Evolutionary conservation across 1,140 invertebrate genomes (phyloP).

Genomic region (Drosophila carrolli): DNA sequence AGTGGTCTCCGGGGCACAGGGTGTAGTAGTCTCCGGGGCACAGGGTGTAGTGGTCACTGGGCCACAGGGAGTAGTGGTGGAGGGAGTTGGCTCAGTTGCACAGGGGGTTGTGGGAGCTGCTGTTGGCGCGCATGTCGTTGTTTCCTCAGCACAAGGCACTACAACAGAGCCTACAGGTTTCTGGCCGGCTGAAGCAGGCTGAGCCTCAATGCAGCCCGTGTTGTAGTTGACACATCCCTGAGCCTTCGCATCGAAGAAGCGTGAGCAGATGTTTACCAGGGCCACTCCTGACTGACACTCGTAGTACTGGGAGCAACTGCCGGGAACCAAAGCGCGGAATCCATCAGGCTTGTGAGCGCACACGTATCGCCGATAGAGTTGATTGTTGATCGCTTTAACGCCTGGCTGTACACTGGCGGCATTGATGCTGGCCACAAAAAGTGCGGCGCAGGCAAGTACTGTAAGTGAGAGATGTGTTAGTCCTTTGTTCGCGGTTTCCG

Average conservation of each 20-base stretch:
- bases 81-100: neutral
- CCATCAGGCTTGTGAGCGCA: slow-evolving; percentile 61
- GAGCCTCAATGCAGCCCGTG: slow-evolving; percentile 59
- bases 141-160: slow-evolving; percentile 28
- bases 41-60: slow-evolving; percentile 13
- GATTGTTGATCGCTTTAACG: slow-evolving; percentile 44
- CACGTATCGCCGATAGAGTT: slow-evolving; percentile 61
- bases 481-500: slow-evolving; percentile 6
- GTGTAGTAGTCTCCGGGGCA: neutral
- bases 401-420: slow-evolving; percentile 45
- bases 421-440: slow-evolving; percentile 38
- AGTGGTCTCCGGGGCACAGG: slow-evolving; percentile 3
- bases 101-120: slow-evolving; percentile 23
- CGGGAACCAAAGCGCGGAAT: slow-evolving; percentile 67
- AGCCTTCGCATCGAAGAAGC: slow-evolving; percentile 62
- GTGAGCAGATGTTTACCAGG: slow-evolving; percentile 47
- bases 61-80: slow-evolving; percentile 10
- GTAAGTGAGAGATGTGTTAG: slow-evolving; percentile 23
- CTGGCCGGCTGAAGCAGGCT: neutral
- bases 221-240: slow-evolving; percentile 65
- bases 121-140: slow-evolving; percentile 29
- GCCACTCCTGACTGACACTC: slow-evolving; percentile 63
- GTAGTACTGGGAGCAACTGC: slow-evolving; percentile 73
- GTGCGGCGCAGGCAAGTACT: slow-evolving; percentile 59
- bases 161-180: neutral